Evolutionary conservation across 2,888 invertebrate species (phyloP).

Genomic region (Drosophila emarginata): DNA sequence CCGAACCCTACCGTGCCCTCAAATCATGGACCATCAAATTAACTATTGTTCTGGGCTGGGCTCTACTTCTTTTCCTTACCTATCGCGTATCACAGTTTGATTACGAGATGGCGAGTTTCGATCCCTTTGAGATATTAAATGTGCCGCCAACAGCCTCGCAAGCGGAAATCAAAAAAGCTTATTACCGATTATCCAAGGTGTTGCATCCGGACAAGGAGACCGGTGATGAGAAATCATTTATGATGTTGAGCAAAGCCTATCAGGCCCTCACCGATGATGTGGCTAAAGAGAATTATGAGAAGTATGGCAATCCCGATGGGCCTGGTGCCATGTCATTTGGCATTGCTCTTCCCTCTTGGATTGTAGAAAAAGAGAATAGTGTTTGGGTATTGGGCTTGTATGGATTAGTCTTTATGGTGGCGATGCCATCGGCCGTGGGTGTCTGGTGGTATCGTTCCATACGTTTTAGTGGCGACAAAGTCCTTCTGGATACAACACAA

Average conservation of each 20-base stretch:
- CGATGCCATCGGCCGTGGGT: constrained; percentile 93
- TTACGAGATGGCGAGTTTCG: constrained; percentile 99
- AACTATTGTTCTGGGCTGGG: constrained; percentile 92
- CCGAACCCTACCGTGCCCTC: constrained; percentile 93
- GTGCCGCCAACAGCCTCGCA: constrained; percentile 93
- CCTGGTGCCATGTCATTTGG: constrained; percentile 99
- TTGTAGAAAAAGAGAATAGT: constrained; percentile 99
- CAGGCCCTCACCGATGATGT: constrained; percentile 98
- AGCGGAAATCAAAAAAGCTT: constrained; percentile 96
- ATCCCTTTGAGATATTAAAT: constrained; percentile 97
- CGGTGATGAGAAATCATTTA: constrained; percentile 98
- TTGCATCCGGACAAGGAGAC: constrained; percentile 99
- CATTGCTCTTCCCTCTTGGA: constrained; percentile 99
- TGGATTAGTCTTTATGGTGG: constrained; percentile 98
- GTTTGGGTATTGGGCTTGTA: constrained; percentile 98
- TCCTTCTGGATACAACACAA: constrained; percentile 97
- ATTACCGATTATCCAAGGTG: constrained; percentile 95
- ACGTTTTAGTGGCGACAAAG: constrained; percentile 98
- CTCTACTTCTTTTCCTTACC: constrained; percentile 89
- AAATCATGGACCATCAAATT: constrained; percentile 91
- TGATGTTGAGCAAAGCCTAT: constrained; percentile 96
- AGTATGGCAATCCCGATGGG: constrained; percentile 99
- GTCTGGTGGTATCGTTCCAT: constrained; percentile 99
- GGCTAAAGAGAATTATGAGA: constrained; percentile 98
- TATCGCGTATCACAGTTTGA: constrained; percentile 98